These are phyloP conservation scores for Gymnobelideus leadbeateri DNA, from an alignment of 2,113 vertebrate genomes.

Conservation along the genomic window DNA sequence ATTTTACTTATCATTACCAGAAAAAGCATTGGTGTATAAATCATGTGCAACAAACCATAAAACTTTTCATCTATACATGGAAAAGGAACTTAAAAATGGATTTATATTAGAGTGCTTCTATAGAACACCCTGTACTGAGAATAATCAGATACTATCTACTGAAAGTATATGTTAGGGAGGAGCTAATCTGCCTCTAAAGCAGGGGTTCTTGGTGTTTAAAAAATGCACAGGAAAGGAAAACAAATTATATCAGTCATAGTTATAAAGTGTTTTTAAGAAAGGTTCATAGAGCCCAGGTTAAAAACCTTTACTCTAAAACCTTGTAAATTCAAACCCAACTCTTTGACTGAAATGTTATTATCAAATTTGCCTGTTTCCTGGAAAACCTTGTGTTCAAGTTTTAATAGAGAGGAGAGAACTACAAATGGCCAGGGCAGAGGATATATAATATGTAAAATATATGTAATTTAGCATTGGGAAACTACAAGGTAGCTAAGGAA, in stretches of 20 bases:
- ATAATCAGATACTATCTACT: background rate
- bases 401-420: background rate
- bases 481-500: background rate
- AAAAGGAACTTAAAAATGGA: background rate
- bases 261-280: background rate
- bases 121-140: no score
- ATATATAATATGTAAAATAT: background rate
- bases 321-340: constrained; percentile 1
- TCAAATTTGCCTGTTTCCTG: background rate
- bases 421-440: background rate
- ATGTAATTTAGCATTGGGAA: background rate
- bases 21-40: background rate
- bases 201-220: background rate
- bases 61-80: constrained; percentile 15
- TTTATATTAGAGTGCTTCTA: no score
- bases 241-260: background rate
- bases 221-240: background rate
- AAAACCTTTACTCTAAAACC: background rate
- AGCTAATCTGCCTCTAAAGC: background rate
- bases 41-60: background rate
- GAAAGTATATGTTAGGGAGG: background rate
- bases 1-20: background rate
- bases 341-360: background rate
- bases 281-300: no score
- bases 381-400: background rate